These are phyloP conservation scores for Steinernema carpocapsae DNA, from an alignment of 2,888 invertebrate genomes.

Conservation along the genomic window DNA sequence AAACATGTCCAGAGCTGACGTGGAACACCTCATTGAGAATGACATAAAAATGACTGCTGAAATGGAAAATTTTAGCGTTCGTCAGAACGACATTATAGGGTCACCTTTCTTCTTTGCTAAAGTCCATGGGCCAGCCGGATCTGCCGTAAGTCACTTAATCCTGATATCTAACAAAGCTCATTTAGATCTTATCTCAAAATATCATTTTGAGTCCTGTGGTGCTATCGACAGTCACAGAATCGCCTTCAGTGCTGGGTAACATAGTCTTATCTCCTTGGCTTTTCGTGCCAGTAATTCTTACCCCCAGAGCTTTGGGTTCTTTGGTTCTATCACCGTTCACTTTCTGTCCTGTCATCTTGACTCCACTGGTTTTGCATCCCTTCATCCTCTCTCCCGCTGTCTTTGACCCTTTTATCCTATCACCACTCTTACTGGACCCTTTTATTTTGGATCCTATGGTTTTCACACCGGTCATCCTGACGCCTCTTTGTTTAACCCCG, in stretches of 20 bases:
- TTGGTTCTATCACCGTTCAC: conserved; percentile 11
- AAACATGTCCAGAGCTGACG: conserved; percentile 36
- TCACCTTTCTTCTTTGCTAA: conserved; percentile 38
- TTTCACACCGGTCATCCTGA: conserved; percentile 49
- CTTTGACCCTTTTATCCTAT: conserved; percentile 35
- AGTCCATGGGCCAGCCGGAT: not conserved
- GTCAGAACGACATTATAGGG: conserved; percentile 49
- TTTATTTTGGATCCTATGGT: conserved; percentile 56
- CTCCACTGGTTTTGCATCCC: conserved; percentile 3
- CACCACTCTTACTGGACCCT: conserved; percentile 34
- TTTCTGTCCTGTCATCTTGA: conserved; percentile 17
- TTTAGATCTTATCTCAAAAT: conserved; percentile 10
- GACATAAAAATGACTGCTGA: conserved; percentile 48
- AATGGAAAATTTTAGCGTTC: conserved; percentile 44
- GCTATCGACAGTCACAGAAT: not conserved
- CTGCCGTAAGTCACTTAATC: not conserved
- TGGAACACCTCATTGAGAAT: conserved; percentile 45
- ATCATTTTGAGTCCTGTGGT: conserved; percentile 1
- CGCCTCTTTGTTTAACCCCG: conserved; percentile 45
- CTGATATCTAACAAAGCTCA: not conserved
- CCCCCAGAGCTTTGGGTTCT: conserved; percentile 13
- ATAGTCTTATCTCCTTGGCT: conserved; percentile 16
- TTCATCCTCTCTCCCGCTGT: conserved; percentile 35
- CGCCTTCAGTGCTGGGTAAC: conserved; percentile 10
- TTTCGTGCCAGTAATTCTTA: conserved; percentile 11